Base-by-base conservation (phyloP, 1,140 invertebrate genomes). In the Ips typographus region DNA sequence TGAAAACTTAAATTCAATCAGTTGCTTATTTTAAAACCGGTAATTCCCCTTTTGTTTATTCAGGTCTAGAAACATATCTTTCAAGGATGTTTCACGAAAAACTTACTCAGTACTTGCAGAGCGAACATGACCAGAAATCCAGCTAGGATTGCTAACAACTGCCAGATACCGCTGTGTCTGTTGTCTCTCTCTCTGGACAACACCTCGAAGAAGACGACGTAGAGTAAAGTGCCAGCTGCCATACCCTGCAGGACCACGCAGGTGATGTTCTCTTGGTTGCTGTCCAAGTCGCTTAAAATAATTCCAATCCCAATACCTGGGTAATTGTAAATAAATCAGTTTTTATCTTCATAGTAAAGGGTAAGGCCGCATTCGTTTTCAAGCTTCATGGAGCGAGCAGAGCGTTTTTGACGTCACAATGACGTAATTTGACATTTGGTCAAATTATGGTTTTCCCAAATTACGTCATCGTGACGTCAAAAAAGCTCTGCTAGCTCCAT, bases 131-230 rank as follows among this genome's bases (percentile, higher is more conserved):
- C 79, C 68, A 84, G 80, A 80, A 93, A 94, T 65, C 92, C 92
- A 42, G 88, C 74, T 40, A 93, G 77, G 40, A 93, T 88, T 2
- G 90, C 86, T 2, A 88, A 63, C 65, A 91, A 84, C 75, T 93
- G 90, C 1, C 88, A 76, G 37, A 93, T 80, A 2, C 92, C 91
- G 52, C 83, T 84, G 64, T 87, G 86, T 6, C 83, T 81, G 74
- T 88, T 88, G 37, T 87, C 86, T 49, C 89, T 83, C 76, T 94
- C 91, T 63, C 90, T 84, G 44, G 91, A 91, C 57, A 95, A 84
- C 40, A 96, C 92, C 82, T 95, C 94, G 78, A 95, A 95, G 85
- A 95, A 95, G 1, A 94, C 92, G 43, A 96, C 93, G 77, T 95
- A 95, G 0, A 95, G 84, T 6, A 96, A 83, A 0, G 94, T 95